Evolutionary conservation across 1,140 invertebrate species (phyloP), one percentile per base, ranked within the genome.

Genomic region (Drosophila pectinifera): DNA sequence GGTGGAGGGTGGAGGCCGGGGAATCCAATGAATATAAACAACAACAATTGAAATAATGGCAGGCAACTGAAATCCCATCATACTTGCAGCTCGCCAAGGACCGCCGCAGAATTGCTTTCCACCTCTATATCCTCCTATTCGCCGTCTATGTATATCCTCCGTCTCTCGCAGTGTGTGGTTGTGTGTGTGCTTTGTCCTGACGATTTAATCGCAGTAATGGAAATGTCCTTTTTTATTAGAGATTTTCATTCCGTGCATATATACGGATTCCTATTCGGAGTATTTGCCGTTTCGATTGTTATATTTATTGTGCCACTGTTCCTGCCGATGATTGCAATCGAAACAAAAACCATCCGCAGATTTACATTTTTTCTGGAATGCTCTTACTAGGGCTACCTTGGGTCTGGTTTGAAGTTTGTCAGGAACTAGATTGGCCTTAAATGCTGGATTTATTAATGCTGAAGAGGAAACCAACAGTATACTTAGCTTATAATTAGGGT

Each of bases 161-260:
- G 5, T 28, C 56, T 6, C 28, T 28, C 22, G 28, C 13, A 36
- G 7, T 28, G 18, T 55, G 18, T 43, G 43, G n/a, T n/a, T 36
- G 11, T 36, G 34, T 46, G 53, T 51, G 65, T 45, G 51, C 69
- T 73, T 73, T 73, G 70, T 73, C 28, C 56, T 70, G 43, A 80
- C 84, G 80, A 89, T 84, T 89, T 89, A 89, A 89, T 89, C 84
- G 84, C 64, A 63, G 77, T 89, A 89, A 89, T 89, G 84, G 84
- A 89, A 89, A 89, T 80, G 80, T 88, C 84, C 54, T 82, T 86
- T 80, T 83, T 85, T 85, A 85, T 85, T 80, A 74, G 63, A 85
- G 81, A 70, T 68, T 84, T 84, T 76, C 81, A 80, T 70, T 80
- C 67, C 41, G 26, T 55, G 57, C 74, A 72, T 39, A 56, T 36